Base-by-base conservation (phyloP, 1,140 invertebrate species). In the Heliconius eleuchia region DNA sequence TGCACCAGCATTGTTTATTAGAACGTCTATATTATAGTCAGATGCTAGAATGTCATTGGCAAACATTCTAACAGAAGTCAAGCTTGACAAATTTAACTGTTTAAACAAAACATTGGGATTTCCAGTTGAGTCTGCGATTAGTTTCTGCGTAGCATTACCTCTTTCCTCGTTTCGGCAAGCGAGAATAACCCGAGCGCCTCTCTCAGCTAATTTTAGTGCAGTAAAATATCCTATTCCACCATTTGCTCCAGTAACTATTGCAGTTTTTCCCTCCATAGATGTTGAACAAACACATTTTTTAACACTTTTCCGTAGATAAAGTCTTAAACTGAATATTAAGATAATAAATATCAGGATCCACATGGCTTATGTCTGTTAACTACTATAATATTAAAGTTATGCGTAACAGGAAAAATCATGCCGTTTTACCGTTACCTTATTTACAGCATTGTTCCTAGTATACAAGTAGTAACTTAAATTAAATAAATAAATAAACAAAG, bases 181-280 rank as follows among this genome's bases (percentile, higher is more conserved):
- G 94, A 98, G 95, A 52, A 98, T 96, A 34, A 98, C 96, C 86
- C 95, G 96, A 6, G 97, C 98, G 18, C 96, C 96, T 80, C 96
- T 88, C 78, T 88, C 94, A 1, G 84, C 82, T 19, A 85, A 72
- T 46, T 84, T 76, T 46, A 78, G 73, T 13, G 83, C 85, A 23
- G 83, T 86, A n/a, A 77, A 71, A 55, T 76, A 86, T 23, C 85
- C 83, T 27, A 86, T 83, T 7, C 85, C 85, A 0, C 78, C 81
- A 34, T 79, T 84, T 11, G 83, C 76, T 18, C 83, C 85, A 1
- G 85, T 86, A 13, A 84, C 78, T 19, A 86, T 74, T 4, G 83
- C 82, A 16, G 84, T 79, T 71, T 86, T 86, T 13, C 79, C 74
- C 23, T 74, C 70, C 80, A 86, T 82, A 3, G 76, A 77, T 42